phyloP scores from a whole-genome alignment of 2,797 vertebrate genomes.

The Myoxocephalus aenaeus region DNA sequence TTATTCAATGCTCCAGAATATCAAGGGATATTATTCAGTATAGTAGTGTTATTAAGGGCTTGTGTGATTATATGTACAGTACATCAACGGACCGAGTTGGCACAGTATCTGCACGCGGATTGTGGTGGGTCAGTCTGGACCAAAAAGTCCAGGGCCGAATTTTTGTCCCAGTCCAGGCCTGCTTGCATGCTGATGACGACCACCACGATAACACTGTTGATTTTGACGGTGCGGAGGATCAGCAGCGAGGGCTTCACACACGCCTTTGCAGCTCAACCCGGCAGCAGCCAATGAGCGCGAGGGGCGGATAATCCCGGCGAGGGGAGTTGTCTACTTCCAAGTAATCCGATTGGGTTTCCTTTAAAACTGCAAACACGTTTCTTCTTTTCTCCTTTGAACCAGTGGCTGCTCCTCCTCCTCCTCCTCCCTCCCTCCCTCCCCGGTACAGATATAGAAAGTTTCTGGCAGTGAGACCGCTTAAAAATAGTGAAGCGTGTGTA shows the following conservation, averaged over 20 bases:
- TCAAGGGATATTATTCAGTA: too few relatives aligned
- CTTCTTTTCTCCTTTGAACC: conserved; percentile 25
- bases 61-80: too few relatives aligned
- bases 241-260: background rate
- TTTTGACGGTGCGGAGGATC: conserved; percentile 22
- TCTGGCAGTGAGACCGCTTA: conserved; percentile 12
- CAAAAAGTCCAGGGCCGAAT: too few relatives aligned
- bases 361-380: conserved; percentile 60
- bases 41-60: too few relatives aligned
- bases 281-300: conserved; percentile 67
- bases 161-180: too few relatives aligned
- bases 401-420: conserved; percentile 41
- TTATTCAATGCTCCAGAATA: too few relatives aligned
- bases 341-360: conserved; percentile 77
- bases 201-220: conserved; percentile 56
- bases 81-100: too few relatives aligned
- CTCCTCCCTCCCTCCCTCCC: conserved; percentile 39
- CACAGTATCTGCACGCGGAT: too few relatives aligned
- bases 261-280: background rate
- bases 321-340: conserved; percentile 79
- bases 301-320: conserved; percentile 64
- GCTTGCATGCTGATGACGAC: conserved; percentile 4
- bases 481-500: conserved; percentile 9
- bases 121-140: too few relatives aligned
- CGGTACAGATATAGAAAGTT: conserved; percentile 78